Percentiles rank a stretch among this genome's conserved stretches.
Conservation (phyloP, 2,113 vertebrate species). For the Chlamydotis undulata region DNA sequence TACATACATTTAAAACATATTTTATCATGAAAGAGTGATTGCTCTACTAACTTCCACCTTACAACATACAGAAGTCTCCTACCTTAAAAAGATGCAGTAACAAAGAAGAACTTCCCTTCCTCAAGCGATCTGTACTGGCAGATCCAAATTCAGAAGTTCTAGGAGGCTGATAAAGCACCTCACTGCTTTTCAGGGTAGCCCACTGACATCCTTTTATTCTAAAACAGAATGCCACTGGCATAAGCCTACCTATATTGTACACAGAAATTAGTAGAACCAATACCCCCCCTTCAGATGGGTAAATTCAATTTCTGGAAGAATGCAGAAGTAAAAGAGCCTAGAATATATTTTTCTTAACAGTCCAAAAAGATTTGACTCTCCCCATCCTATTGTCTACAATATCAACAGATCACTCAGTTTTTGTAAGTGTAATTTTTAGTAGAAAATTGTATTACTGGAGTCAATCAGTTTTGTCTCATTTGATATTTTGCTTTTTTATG, state of each 20-base stretch:
- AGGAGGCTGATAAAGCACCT: not conserved
- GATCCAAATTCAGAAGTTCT: not conserved
- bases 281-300: not conserved
- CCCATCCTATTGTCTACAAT: not conserved
- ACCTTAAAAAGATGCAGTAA: not conserved
- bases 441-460: conserved; percentile 25
- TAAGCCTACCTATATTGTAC: not conserved
- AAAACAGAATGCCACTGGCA: not conserved
- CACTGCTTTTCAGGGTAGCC: not conserved
- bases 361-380: conserved; percentile 30
- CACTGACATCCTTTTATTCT: not conserved
- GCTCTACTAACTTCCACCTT: not conserved
- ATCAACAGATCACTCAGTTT: not conserved
- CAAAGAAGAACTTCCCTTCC: not conserved
- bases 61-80: not conserved
- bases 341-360: not conserved
- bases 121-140: not conserved
- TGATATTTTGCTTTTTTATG: conserved; percentile 44
- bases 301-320: not conserved
- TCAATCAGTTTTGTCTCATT: conserved; percentile 49
- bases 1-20: not conserved
- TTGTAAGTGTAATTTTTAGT: conserved; percentile 26
- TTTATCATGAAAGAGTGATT: not conserved
- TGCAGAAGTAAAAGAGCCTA: not conserved
- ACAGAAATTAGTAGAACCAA: not conserved